These are phyloP conservation scores for Cybosia mesomella DNA, from an alignment of 2,888 invertebrate genomes.

Conservation along the genomic window DNA sequence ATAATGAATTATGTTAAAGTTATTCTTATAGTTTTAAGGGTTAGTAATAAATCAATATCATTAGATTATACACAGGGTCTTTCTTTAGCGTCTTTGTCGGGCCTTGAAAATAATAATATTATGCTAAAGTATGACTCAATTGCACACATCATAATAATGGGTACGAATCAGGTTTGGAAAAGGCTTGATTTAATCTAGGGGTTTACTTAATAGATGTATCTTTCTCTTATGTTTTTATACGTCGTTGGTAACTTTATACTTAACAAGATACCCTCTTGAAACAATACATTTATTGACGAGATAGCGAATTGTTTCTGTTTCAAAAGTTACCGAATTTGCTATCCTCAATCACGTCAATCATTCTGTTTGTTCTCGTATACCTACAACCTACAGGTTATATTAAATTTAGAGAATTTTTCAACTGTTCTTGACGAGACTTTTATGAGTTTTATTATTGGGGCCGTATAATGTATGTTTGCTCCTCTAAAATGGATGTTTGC, in stretches of 20 bases:
- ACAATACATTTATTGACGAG: constrained; percentile 1
- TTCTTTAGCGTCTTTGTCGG: not conserved
- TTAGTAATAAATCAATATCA: not conserved
- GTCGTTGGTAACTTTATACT: not conserved
- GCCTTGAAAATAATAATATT: not conserved
- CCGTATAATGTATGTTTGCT: too few species aligned
- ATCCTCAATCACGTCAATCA: not conserved
- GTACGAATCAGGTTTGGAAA: not conserved
- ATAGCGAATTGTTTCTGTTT: not conserved
- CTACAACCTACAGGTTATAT: not conserved
- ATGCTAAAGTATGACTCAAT: constrained; percentile 1
- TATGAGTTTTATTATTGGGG: too few species aligned
- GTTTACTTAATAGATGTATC: not conserved
- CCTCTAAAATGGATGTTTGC: too few species aligned
- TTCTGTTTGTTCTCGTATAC: not conserved
- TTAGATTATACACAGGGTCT: not conserved
- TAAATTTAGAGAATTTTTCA: not conserved
- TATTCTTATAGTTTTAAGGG: not conserved
- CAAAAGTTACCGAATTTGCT: not conserved
- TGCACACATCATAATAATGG: not conserved
- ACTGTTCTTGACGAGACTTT: not conserved
- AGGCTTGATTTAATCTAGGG: not conserved
- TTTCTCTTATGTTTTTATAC: not conserved
- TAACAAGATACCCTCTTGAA: not conserved
- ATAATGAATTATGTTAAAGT: not conserved